Percentiles rank a stretch among this genome's conserved stretches.
Conservation (phyloP, 2,888 invertebrate genomes). For the Trichogramma evanescens region DNA sequence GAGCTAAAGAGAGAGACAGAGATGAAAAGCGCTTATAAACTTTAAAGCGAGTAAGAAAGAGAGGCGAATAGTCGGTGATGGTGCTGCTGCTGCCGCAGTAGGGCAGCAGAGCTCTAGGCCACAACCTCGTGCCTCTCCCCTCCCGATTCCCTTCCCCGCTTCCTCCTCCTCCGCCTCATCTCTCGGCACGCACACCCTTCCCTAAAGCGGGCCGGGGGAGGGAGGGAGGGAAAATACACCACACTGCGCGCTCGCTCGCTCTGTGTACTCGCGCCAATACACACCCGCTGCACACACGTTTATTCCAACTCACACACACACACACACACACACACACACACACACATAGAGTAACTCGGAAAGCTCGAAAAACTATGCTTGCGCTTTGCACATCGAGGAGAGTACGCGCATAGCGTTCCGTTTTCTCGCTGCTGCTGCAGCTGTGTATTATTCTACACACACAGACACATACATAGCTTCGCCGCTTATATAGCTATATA, state of each 20-base stretch:
- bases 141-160: constrained; percentile 27
- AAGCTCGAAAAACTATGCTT: constrained; percentile 4
- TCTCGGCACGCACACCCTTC: neutral
- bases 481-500: neutral
- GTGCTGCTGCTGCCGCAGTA: constrained; percentile 37
- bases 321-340: too few relatives aligned
- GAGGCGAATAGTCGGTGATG: constrained; percentile 21
- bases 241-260: neutral
- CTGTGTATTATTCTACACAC: too few relatives aligned
- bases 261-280: too few relatives aligned
- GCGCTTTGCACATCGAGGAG: constrained; percentile 7
- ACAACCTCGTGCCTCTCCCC: neutral
- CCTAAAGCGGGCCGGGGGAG: constrained; percentile 3
- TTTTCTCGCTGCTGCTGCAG: neutral
- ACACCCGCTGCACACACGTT: too few relatives aligned
- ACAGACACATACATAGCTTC: neutral
- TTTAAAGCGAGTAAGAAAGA: neutral
- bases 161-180: neutral
- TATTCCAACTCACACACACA: too few relatives aligned
- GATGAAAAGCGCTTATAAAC: constrained; percentile 2
- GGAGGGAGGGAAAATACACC: too few relatives aligned
- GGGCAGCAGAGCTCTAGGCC: constrained; percentile 30
- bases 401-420: neutral
- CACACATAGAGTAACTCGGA: too few relatives aligned
- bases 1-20: constrained; percentile 11